Base-by-base conservation (phyloP, 2,797 vertebrate genomes). In the Onychomys arenicola region DNA sequence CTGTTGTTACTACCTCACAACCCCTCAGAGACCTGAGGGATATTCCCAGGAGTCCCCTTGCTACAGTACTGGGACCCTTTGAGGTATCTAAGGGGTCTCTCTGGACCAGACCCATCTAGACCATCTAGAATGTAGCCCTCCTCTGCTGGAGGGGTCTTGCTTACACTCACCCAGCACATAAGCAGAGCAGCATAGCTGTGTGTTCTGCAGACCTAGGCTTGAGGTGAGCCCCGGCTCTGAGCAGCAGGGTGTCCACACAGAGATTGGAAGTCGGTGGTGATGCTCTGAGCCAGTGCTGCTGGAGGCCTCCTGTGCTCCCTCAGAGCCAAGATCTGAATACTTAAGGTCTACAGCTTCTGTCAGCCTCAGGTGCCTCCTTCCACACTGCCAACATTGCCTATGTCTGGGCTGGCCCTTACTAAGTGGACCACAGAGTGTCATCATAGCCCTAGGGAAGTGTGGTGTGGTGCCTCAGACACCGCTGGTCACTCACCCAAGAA, bases 401-500 rank as follows among this genome's bases (percentile, higher is more conserved):
- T 2, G 7, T 63, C 59, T 14, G 32, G 32, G 55, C 1, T 2
- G 10, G 55, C 10, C 34, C 43, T 75, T 65, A n/a, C 67, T 25
- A 6, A 61, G 12, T 2, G 55, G 81, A 16, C 49, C 9, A 27
- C 71, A 9, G 49, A 59, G 1, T 14, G 16, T 9, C 0, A 4
- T 27, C 19, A 25, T 3, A 40, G 25, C 21, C 21, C 67, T 40
- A 4, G 3, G n/a, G 34, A 63, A 37, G 43, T 76, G 34, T 19
- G 57, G 25, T 63, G 34, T 12, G 43, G 34, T 21, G 10, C 32
- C 9, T 6, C 32, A 46, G 80, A 82, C 2, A 55, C 10, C 2
- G 1, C 65, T 3, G 7, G 10, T 13, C 71, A 92, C 98, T 97
- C 29, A 98, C 98, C 97, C 80, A 98, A 90, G 89, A 98, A 98